phyloP scores from a whole-genome alignment of 2,888 invertebrate species.

The Sialis fuliginosa region DNA sequence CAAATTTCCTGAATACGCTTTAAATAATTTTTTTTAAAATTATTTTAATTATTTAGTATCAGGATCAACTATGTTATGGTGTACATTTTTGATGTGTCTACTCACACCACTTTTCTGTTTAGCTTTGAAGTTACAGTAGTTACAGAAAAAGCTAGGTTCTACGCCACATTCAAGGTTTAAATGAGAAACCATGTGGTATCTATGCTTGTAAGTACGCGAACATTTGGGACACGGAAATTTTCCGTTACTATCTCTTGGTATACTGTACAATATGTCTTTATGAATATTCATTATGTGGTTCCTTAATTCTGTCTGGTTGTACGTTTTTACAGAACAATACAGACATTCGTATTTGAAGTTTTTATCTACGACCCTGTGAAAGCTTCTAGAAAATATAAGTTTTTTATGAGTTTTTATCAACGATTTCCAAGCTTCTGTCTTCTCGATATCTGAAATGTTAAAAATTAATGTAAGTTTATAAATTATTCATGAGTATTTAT shows the following conservation, averaged over 20 bases:
- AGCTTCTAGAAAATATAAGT: no score
- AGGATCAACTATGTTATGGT: slow-evolving; percentile 8
- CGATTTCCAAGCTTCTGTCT: no score
- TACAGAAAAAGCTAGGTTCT: slow-evolving; percentile 21
- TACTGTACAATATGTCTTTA: background rate
- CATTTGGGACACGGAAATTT: slow-evolving; percentile 1
- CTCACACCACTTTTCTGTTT: slow-evolving; percentile 21
- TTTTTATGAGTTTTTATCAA: no score
- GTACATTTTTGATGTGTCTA: slow-evolving; percentile 20
- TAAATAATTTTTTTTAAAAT: no score
- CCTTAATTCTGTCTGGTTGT: background rate
- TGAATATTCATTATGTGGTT: background rate
- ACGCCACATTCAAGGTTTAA: slow-evolving; percentile 20
- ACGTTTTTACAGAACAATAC: background rate
- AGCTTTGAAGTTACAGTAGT: slow-evolving; percentile 25
- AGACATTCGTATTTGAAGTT: background rate
- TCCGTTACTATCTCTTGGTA: background rate
- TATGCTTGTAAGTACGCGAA: background rate
- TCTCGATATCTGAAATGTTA: no score
- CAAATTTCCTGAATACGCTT: no score
- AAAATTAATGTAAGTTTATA: no score
- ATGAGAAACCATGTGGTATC: slow-evolving; percentile 16
- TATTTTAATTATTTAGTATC: no score
- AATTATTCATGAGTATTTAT: no score
- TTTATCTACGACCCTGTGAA: no score